These are phyloP conservation scores for Holacanthus passer DNA, from an alignment of 2,113 vertebrate genomes.

Conservation along the genomic window DNA sequence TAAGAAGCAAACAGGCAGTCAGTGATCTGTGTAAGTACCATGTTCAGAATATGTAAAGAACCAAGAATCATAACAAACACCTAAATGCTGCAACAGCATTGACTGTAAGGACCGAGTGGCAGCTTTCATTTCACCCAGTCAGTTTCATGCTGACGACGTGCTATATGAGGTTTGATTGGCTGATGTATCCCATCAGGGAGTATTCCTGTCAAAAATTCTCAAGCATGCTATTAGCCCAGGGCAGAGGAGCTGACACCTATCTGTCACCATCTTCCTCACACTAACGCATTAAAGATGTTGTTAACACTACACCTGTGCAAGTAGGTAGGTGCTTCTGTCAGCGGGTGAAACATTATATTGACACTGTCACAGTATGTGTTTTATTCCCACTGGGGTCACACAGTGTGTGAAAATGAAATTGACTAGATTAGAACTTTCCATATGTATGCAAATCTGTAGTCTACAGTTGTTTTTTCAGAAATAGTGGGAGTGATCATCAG, in stretches of 20 bases:
- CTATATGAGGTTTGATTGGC: neutral
- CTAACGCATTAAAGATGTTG: slow-evolving; percentile 18
- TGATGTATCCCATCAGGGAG: slow-evolving; percentile 7
- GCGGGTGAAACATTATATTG: neutral
- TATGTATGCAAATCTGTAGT: no score
- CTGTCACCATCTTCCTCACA: slow-evolving; percentile 46
- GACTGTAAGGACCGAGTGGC: neutral
- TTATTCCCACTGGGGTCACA: neutral
- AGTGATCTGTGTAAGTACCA: neutral
- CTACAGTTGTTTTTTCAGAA: no score
- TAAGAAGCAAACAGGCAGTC: neutral
- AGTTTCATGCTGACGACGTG: neutral
- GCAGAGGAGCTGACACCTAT: slow-evolving; percentile 39
- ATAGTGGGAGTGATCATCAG: no score
- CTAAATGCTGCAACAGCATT: no score
- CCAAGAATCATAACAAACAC: neutral
- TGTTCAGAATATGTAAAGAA: neutral
- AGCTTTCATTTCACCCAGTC: neutral
- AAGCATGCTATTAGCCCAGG: slow-evolving; percentile 18
- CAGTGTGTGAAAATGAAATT: no score
- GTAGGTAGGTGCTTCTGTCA: neutral
- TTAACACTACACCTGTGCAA: neutral
- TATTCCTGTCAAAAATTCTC: slow-evolving; percentile 31
- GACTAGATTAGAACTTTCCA: no score
- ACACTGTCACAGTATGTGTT: neutral